A percentile compares a stretch with the other conserved stretches of the same genome.
Evolutionary conservation across 2,797 vertebrate genomes (phyloP).

Genomic region (Gobionotothen gibberifrons): DNA sequence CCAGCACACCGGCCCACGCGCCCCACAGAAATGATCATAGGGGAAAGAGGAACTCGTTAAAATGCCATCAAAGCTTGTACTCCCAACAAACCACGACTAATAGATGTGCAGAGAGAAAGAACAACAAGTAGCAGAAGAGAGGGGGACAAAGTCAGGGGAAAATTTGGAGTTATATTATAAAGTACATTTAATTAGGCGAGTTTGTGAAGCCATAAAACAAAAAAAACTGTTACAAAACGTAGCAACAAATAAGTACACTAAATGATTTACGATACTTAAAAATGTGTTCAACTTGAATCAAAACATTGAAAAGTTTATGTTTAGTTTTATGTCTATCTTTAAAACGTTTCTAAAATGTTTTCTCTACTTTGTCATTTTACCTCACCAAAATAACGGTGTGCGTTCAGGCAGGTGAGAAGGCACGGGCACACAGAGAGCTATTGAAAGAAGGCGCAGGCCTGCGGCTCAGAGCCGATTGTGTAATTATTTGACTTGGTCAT

Average conservation of each 20-base stretch:
- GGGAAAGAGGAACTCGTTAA: conserved; percentile 84
- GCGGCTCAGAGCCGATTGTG: conserved; percentile 83
- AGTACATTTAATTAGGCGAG: not conserved
- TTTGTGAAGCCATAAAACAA: not conserved
- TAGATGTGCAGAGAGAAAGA: conserved; percentile 34
- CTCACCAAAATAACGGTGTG: conserved; percentile 67
- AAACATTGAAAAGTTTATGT: not conserved
- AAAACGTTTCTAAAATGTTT: not conserved
- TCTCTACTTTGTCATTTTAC: conserved; percentile 11
- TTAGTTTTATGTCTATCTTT: not conserved
- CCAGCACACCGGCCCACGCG: conserved; percentile 64
- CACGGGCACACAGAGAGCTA: conserved; percentile 68
- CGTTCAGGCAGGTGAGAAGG: conserved; percentile 73
- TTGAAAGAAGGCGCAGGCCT: conserved; percentile 79
- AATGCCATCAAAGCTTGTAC: conserved; percentile 84
- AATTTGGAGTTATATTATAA: not conserved
- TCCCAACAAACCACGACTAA: conserved; percentile 67
- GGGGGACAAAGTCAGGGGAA: not conserved
- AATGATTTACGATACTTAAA: not conserved
- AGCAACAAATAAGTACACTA: not conserved
- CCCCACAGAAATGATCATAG: conserved; percentile 62
- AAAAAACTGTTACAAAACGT: not conserved
- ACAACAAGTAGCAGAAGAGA: conserved; percentile 35
- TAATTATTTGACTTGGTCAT: conserved; percentile 94
- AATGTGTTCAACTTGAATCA: not conserved